These are phyloP conservation scores for Peromyscus melanophrys DNA, from an alignment of 2,797 vertebrate genomes.

Conservation along the genomic window DNA sequence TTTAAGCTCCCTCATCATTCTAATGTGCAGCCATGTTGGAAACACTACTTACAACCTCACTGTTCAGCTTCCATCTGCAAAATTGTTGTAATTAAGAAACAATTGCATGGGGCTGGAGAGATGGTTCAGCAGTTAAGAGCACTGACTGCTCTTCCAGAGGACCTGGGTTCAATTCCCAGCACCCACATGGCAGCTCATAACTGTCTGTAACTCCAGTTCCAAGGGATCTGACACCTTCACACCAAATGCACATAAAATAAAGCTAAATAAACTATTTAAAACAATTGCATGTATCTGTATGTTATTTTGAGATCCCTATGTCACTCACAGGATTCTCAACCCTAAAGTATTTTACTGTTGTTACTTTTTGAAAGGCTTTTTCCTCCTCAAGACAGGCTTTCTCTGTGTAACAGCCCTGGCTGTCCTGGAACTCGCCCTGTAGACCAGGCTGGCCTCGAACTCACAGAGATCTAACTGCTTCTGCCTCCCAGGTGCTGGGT, in stretches of 20 bases:
- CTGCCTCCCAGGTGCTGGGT: not conserved
- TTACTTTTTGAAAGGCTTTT: not conserved
- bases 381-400: not conserved
- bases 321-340: not conserved
- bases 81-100: conserved; percentile 40
- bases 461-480: not conserved
- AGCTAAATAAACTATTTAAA: not conserved
- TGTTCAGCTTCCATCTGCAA: conserved; percentile 32
- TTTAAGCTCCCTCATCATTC: conserved; percentile 52
- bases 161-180: not conserved
- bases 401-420: not conserved
- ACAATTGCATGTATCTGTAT: not conserved
- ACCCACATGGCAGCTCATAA: not conserved
- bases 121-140: not conserved
- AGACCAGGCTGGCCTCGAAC: not conserved
- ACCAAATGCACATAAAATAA: not conserved
- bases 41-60: not conserved
- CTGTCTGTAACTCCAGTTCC: not conserved
- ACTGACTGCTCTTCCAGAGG: not conserved
- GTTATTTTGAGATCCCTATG: not conserved
- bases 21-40: conserved; percentile 6
- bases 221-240: not conserved
- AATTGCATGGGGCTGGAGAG: not conserved
- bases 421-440: not conserved
- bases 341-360: not conserved